Evolutionary conservation across 2,113 vertebrate genomes (phyloP).

Genomic region (rat (Rattus norvegicus)): GRCr8 NC_086031.1:17156501-17157000

Average conservation of each 20-base stretch:
- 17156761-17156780: background rate
- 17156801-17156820: background rate
- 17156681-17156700: background rate
- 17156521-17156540: too few species aligned
- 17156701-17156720: background rate
- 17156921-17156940: background rate
- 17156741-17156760: background rate
- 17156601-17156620: background rate
- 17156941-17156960: fast-evolving
- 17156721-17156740: background rate
- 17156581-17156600: background rate
- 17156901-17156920: background rate
- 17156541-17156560: too few species aligned
- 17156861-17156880: background rate
- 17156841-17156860: background rate
- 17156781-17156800: background rate
- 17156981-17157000: background rate
- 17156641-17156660: background rate
- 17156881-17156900: background rate
- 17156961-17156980: too few species aligned
- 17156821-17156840: background rate
- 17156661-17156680: background rate
- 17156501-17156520: too few species aligned
- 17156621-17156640: background rate
- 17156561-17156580: background rate